Percentiles rank a stretch among this genome's conserved stretches.
phyloP scores from a whole-genome alignment of 2,113 vertebrate genomes.

The Calyptomena viridis region DNA sequence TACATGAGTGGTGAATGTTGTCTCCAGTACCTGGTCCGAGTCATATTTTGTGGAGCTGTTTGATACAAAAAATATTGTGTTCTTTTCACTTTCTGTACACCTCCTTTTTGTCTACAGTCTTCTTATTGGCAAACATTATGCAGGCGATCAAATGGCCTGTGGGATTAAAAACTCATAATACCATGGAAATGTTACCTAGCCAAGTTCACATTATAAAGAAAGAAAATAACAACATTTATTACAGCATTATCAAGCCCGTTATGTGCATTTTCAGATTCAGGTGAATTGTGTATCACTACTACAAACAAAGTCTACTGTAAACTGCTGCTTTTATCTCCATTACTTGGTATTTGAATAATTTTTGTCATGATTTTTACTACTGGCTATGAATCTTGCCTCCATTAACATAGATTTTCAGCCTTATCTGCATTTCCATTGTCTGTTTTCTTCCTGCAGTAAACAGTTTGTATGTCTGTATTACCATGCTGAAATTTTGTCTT shows the following conservation, averaged over 20 bases:
- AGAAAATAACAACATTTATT: slow-evolving; percentile 34
- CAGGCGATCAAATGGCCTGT: background rate
- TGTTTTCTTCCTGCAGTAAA: background rate
- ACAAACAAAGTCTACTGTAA: background rate
- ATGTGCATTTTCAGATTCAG: slow-evolving; percentile 7
- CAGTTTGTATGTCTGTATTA: background rate
- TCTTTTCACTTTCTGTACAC: background rate
- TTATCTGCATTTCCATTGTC: background rate
- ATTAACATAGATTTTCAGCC: slow-evolving; percentile 11
- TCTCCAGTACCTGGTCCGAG: background rate
- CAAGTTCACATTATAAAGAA: slow-evolving; percentile 25
- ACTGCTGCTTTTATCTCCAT: background rate
- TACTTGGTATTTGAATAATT: background rate
- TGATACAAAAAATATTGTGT: background rate
- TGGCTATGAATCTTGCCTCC: background rate
- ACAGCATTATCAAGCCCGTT: background rate
- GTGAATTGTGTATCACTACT: background rate
- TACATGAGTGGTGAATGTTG: background rate
- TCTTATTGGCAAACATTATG: background rate
- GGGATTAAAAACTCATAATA: background rate
- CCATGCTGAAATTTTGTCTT: background rate
- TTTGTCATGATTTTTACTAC: slow-evolving; percentile 10
- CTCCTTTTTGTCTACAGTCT: background rate
- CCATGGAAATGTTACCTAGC: background rate
- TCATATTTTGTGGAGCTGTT: background rate